Base-by-base conservation (phyloP, 1,140 invertebrate genomes). In the Psix sp. region DNA sequence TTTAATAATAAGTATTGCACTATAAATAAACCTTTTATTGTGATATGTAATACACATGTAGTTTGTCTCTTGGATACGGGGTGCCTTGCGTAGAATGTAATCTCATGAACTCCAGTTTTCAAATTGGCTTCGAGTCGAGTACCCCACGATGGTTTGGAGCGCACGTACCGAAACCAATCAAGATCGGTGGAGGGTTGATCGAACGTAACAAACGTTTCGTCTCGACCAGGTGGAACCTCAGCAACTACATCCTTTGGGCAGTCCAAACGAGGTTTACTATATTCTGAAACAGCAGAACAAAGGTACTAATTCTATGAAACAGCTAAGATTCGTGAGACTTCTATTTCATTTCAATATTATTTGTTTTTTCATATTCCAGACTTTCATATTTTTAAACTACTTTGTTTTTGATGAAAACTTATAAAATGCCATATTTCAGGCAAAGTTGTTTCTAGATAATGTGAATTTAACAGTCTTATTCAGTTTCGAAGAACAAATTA, bases 151-250 rank as follows among this genome's bases (percentile, higher is more conserved):
- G 87, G 87, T 49, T 83, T 84, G 36, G 86, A 87, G 40, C 77
- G 77, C 40, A 88, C 87, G 67, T 88, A 85, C 17, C 87, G 84
- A 70, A 87, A 86, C 86, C 85, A 88, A 79, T 88, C 86, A 18
- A 88, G 82, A 78, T 87, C 86, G 21, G 87, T 87, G 14, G 80
- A 82, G 11, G 87, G 87, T 51, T 86, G 86, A 76, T 85, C 81
- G 59, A 87, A 86, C 29, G 81, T 84, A 56, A 88, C 84, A 68
- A 87, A 86, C 15, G 82, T 83, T 40, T 86, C 85, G 51, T 84
- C 80, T 31, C 78, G 68, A 9, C 80, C 81, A 2, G 84, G 83
- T 13, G 85, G 77, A 33, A 87, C 39, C 46, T 88, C 84, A 2
- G 83, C 81, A 14, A 81, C 54, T 9, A 87, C 79, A 35, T 87